phyloP scores from a whole-genome alignment of 2,888 invertebrate genomes.

The Mayetiola destructor region DNA sequence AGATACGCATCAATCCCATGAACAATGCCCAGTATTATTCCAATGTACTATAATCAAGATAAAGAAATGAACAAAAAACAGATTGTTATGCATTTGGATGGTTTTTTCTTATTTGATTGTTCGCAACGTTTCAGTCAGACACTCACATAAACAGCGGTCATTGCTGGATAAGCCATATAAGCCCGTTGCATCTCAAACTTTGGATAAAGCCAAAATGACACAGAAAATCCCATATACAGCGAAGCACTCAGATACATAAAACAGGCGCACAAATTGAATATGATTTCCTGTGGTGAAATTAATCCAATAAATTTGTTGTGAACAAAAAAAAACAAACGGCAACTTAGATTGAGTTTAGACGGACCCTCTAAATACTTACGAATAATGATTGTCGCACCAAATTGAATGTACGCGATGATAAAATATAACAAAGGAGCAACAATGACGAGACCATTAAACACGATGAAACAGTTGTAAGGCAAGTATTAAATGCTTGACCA shows the following conservation, averaged over 20 bases:
- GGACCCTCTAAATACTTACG: constrained; percentile 47
- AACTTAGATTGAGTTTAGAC: neutral
- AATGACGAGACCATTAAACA: constrained; percentile 64
- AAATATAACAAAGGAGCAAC: constrained; percentile 59
- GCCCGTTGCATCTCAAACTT: constrained; percentile 55
- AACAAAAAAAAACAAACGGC: neutral
- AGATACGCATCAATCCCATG: constrained; percentile 69
- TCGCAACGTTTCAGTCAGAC: neutral
- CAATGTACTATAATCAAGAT: constrained; percentile 53
- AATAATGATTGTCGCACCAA: constrained; percentile 68
- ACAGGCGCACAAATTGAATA: neutral
- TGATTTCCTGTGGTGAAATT: constrained; percentile 24
- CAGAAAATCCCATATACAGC: constrained; percentile 64
- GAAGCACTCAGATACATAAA: constrained; percentile 46
- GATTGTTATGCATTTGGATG: constrained; percentile 6
- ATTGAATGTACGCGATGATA: constrained; percentile 60
- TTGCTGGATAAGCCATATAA: constrained; percentile 75
- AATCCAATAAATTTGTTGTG: constrained; percentile 17
- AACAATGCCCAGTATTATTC: constrained; percentile 56
- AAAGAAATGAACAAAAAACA: constrained; percentile 3
- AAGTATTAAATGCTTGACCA: constrained; percentile 66
- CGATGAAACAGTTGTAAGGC: constrained; percentile 65
- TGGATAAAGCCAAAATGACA: constrained; percentile 61
- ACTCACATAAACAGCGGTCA: constrained; percentile 78
- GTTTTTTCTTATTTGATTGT: constrained; percentile 2